A percentile compares a stretch with the other conserved stretches of the same genome.
These are phyloP conservation scores for Agonopterix subpropinquella DNA, from an alignment of 2,888 invertebrate species.

Conservation along the genomic window DNA sequence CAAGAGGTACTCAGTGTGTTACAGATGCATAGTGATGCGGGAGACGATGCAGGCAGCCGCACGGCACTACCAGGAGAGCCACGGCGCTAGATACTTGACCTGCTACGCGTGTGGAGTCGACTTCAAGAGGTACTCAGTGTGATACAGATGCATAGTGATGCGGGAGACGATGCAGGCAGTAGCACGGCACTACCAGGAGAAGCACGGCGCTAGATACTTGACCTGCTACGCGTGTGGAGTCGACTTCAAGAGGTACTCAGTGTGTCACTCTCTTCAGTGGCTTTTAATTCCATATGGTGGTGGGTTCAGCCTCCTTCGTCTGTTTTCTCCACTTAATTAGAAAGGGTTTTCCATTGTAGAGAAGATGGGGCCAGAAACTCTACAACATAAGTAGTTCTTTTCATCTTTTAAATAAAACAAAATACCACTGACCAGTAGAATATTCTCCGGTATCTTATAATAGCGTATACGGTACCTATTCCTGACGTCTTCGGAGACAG, in stretches of 20 bases:
- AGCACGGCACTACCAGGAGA: conserved; percentile 48
- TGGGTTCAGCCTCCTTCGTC: too few species aligned
- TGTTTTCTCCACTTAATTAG: too few species aligned
- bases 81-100: conserved; percentile 48
- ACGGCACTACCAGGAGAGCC: conserved; percentile 53
- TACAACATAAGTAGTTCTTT: too few species aligned
- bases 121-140: conserved; percentile 45
- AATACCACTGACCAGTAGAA: too few species aligned
- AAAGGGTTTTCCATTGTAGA: too few species aligned
- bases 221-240: conserved; percentile 56
- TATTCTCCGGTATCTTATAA: too few species aligned
- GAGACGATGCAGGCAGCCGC: conserved; percentile 31
- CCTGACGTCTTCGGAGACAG: too few species aligned
- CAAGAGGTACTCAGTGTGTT: conserved; percentile 38
- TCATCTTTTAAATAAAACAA: too few species aligned
- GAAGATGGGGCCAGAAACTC: too few species aligned
- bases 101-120: conserved; percentile 58
- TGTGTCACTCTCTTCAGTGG: conserved; percentile 1
- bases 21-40: conserved; percentile 35
- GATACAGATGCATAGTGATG: conserved; percentile 35
- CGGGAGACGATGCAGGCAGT: conserved; percentile 32
- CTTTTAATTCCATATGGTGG: neutral
- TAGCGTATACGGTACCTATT: too few species aligned
- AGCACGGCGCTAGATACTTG: conserved; percentile 52
- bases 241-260: conserved; percentile 47